Conservation (phyloP, 2,888 invertebrate species). For the Stenchaetothrips biformis region DNA sequence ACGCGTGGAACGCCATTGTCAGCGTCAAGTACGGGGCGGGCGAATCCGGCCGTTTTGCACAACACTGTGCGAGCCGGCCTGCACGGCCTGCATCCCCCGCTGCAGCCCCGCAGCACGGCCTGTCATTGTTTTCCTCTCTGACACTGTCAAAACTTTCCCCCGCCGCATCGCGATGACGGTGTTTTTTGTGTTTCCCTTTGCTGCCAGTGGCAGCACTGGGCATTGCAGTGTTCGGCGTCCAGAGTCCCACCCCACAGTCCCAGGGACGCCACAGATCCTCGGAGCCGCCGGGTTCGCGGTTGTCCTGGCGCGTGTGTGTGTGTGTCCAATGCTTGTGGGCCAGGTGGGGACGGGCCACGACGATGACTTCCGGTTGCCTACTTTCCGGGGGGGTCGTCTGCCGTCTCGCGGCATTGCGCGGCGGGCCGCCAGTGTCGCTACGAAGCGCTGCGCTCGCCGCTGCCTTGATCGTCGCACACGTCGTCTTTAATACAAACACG, state of each 20-base stretch:
- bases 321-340: too few relatives aligned
- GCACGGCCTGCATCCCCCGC: not conserved
- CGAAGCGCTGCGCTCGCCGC: not conserved
- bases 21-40: not conserved
- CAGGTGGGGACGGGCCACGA: too few relatives aligned
- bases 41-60: slow-evolving; percentile 6
- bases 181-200: too few relatives aligned
- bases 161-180: not conserved
- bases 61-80: not conserved
- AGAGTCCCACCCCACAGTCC: too few relatives aligned
- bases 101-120: not conserved
- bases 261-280: too few relatives aligned
- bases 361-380: too few relatives aligned
- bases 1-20: not conserved
- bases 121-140: not conserved
- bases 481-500: slow-evolving; percentile 23
- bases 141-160: not conserved
- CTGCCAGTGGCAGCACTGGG: too few relatives aligned
- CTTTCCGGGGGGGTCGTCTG: too few relatives aligned
- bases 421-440: not conserved
- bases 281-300: too few relatives aligned
- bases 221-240: too few relatives aligned
- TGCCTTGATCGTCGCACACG: not conserved
- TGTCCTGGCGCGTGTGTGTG: too few relatives aligned
- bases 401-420: too few relatives aligned